Percentiles rank a stretch among this genome's conserved stretches.
These are phyloP conservation scores for Strigops habroptila DNA, from an alignment of 2,113 vertebrate genomes.

Conservation along the genomic window DNA sequence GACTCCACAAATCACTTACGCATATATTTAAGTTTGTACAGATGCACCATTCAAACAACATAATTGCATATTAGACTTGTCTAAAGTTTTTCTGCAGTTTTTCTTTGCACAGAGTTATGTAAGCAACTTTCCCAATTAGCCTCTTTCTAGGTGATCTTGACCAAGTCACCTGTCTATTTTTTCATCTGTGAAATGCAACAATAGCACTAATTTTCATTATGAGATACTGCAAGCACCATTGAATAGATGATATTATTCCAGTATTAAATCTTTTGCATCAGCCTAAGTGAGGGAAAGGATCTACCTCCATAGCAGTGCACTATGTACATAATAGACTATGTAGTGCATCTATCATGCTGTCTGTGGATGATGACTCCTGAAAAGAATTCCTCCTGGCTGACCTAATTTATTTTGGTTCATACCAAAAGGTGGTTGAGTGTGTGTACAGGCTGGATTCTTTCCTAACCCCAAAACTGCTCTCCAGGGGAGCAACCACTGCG, in stretches of 20 bases:
- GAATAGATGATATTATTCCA: too few relatives aligned
- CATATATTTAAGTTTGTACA: neutral
- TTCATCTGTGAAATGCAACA: neutral
- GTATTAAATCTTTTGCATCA: neutral
- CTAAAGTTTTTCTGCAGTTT: neutral
- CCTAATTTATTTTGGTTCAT: neutral
- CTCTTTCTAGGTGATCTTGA: neutral
- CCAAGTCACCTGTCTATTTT: neutral
- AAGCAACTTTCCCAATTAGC: neutral
- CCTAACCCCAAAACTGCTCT: neutral
- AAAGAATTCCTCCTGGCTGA: neutral
- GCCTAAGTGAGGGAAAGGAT: neutral
- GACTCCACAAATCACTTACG: neutral
- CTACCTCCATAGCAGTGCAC: accelerated
- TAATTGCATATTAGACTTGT: neutral
- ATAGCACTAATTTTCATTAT: neutral
- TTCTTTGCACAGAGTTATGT: neutral
- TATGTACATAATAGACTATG: neutral
- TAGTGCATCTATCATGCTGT: neutral
- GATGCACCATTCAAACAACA: neutral
- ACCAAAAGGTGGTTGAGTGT: neutral
- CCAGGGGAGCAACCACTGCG: neutral
- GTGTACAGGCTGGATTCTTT: neutral
- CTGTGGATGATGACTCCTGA: neutral
- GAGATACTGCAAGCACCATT: neutral